A percentile compares a stretch with the other conserved stretches of the same genome.
phyloP scores from a whole-genome alignment of 2,797 vertebrate species.

The Karalla daura region DNA sequence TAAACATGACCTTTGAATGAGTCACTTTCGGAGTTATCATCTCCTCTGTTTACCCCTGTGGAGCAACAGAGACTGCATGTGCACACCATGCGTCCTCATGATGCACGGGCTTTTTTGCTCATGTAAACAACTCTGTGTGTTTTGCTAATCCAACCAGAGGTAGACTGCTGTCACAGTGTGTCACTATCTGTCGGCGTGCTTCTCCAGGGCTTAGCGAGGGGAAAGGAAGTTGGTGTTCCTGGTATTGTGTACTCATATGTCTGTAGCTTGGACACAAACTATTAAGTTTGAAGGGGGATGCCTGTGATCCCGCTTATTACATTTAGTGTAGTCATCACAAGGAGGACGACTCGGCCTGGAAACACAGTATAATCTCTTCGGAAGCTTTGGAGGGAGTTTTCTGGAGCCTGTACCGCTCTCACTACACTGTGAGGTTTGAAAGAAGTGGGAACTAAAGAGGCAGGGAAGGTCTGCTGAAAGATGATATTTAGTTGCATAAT shows the following conservation, averaged over 20 bases:
- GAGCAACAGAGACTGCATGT: slow-evolving; percentile 38
- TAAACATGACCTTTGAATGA: slow-evolving; percentile 57
- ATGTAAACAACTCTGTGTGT: slow-evolving; percentile 64
- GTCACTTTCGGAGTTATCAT: slow-evolving; percentile 34
- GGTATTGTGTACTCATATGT: slow-evolving; percentile 10
- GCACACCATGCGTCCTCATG: slow-evolving; percentile 36
- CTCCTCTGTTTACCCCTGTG: slow-evolving; percentile 47
- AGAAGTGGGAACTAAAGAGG: no score
- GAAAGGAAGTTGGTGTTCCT: slow-evolving; percentile 20
- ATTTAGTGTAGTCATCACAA: no score
- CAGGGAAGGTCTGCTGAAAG: no score
- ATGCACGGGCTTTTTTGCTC: slow-evolving; percentile 53
- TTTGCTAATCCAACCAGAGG: slow-evolving; percentile 64
- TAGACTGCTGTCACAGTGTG: slow-evolving; percentile 63
- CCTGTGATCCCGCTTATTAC: neutral
- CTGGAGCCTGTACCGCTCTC: neutral
- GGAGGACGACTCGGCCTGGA: no score
- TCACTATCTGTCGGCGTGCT: slow-evolving; percentile 58
- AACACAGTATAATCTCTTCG: no score
- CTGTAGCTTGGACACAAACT: slow-evolving; percentile 7
- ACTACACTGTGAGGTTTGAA: no score
- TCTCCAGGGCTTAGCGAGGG: slow-evolving; percentile 46
- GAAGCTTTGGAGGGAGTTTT: neutral
- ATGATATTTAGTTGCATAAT: no score
- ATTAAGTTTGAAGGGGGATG: slow-evolving; percentile 10